Evolutionary conservation across 2,113 vertebrate species (phyloP), one percentile per base, ranked within the genome.

Genomic region (Dicentrarchus labrax): DNA sequence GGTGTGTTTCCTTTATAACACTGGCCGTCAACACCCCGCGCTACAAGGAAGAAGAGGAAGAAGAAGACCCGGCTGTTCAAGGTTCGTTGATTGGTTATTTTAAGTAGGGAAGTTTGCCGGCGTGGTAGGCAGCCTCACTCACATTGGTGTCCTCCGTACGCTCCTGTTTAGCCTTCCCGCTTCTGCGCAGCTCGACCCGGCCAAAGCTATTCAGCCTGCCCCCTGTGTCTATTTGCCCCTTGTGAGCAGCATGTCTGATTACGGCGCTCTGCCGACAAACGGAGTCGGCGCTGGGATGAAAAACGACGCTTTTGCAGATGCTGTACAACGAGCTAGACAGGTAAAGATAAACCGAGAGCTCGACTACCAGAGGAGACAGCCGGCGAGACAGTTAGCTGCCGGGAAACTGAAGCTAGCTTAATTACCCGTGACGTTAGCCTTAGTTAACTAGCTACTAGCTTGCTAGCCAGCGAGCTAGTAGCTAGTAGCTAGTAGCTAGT

Each of bases 271-370:
- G 76, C 93, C 96, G 78, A 92, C 95, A 16, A 93, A 94, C 76
- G 96, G 94, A 91, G 92, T 94, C 82, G 94, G 92, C 45, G 92
- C 96, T 59, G 95, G 92, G 61, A 91, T 93, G 86, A 97, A 97
- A 89, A 97, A 97, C 76, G 97, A 98, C 93, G 97, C 97, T 15
- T 98, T 98, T 87, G 97, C 97, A 2, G 97, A 98, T 84, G 97
- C 97, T 0, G 97, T 97, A 72, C 96, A 97, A 93, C 95, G 97
- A 89, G 97, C 97, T 79, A 94, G 97, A 93, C 97, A 98, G 97
- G 97, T 97, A 86, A 30, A 30, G 30, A 30, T 3, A 30, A 30
- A 92, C 19, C n/a, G 0, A n/a, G 22, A 6, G 45, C 11, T 57
- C 9, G 4, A 9, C 30, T 10, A 11, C n/a, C 5, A 21, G 50